Percentiles rank a stretch among this genome's conserved stretches.
phyloP scores from a whole-genome alignment of 1,140 invertebrate species.

The Linepithema humile region DNA sequence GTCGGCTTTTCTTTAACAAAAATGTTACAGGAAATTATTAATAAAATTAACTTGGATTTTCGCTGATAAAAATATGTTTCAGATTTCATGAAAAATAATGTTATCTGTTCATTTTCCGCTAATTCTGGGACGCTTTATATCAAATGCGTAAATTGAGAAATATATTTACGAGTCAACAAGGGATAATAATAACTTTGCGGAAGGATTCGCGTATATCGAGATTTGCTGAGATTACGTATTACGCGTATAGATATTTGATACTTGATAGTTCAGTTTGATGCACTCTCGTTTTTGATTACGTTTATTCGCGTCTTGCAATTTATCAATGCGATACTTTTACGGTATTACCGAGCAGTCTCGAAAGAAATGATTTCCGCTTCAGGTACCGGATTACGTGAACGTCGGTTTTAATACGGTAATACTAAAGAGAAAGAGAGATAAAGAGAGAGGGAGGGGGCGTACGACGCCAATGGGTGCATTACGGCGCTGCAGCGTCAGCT shows the following conservation, averaged over 20 bases:
- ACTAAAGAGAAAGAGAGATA: conserved; percentile 1
- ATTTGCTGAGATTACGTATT: conserved; percentile 18
- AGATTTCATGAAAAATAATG: conserved; percentile 19
- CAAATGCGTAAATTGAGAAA: conserved; percentile 27
- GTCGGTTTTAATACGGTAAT: conserved; percentile 57
- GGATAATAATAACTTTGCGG: conserved; percentile 19
- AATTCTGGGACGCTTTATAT: conserved; percentile 3
- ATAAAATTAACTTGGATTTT: background rate
- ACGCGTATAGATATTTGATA: background rate
- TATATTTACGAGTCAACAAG: conserved; percentile 22
- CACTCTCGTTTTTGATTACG: background rate
- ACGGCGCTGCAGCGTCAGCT: conserved; percentile 51
- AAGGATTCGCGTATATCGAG: background rate
- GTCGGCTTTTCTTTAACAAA: background rate
- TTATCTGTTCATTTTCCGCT: conserved; percentile 4
- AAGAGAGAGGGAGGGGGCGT: background rate
- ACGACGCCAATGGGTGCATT: conserved; percentile 50
- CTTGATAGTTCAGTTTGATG: background rate
- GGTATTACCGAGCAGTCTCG: background rate
- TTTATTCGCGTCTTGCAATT: background rate
- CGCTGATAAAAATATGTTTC: conserved; percentile 1
- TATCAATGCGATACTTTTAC: conserved; percentile 9
- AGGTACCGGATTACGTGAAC: conserved; percentile 29
- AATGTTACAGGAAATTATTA: background rate
- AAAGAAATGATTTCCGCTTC: conserved; percentile 19